Conservation (phyloP, 2,888 invertebrate genomes). For the Andrena bucephala region DNA sequence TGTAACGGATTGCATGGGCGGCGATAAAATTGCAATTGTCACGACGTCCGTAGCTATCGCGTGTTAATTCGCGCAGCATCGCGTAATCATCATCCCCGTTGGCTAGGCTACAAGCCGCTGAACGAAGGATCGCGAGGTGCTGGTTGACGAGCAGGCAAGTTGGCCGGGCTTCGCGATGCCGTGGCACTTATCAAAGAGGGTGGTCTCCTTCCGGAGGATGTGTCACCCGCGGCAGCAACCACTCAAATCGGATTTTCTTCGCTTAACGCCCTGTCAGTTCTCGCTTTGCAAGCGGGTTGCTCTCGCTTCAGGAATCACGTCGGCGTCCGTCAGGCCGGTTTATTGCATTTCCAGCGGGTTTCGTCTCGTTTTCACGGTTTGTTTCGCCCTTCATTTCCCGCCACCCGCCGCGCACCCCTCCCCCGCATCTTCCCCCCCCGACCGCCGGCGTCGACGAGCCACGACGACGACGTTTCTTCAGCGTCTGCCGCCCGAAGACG, state of each 20-base stretch:
- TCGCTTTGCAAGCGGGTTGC: slow-evolving; percentile 74
- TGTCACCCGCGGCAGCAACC: slow-evolving; percentile 58
- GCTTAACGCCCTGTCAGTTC: slow-evolving; percentile 74
- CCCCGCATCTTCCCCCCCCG: background rate
- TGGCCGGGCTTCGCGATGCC: background rate
- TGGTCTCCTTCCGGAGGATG: slow-evolving; percentile 56
- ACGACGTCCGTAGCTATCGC: slow-evolving; percentile 24
- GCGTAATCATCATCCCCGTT: background rate
- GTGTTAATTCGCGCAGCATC: slow-evolving; percentile 36
- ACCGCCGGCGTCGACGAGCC: slow-evolving; percentile 49
- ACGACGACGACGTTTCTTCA: slow-evolving; percentile 50
- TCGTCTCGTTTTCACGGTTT: slow-evolving; percentile 80
- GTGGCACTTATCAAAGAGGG: slow-evolving; percentile 57
- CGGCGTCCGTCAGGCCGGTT: slow-evolving; percentile 74
- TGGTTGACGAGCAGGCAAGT: background rate
- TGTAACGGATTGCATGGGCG: background rate
- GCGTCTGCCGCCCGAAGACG: slow-evolving; percentile 45
- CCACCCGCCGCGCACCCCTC: slow-evolving; percentile 30
- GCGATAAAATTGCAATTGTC: slow-evolving; percentile 49
- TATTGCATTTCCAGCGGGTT: slow-evolving; percentile 79
- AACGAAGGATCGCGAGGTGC: slow-evolving; percentile 24
- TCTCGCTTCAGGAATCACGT: slow-evolving; percentile 73
- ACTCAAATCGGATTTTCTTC: slow-evolving; percentile 73
- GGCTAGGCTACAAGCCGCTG: slow-evolving; percentile 15
- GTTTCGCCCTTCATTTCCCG: slow-evolving; percentile 75